phyloP scores from a whole-genome alignment of 2,888 invertebrate genomes.

The Trissolcus japonicus region DNA sequence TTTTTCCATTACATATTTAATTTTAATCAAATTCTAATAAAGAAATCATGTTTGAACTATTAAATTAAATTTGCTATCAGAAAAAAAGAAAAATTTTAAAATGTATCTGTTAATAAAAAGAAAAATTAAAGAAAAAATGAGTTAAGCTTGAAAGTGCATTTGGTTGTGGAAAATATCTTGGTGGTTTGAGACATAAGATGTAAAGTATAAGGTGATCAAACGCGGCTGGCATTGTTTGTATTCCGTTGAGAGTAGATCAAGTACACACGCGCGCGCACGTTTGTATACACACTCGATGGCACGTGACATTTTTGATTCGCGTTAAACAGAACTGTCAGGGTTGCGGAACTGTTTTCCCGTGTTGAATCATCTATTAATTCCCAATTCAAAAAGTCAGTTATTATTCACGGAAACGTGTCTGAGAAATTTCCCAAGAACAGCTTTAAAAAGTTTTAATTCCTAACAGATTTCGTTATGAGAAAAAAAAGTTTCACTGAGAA shows the following conservation, averaged over 20 bases:
- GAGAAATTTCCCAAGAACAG: too few species aligned
- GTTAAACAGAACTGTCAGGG: slow-evolving; percentile 33
- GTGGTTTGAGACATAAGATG: neutral
- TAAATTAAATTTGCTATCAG: too few species aligned
- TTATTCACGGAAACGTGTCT: too few species aligned
- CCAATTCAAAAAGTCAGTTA: neutral
- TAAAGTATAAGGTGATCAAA: slow-evolving; percentile 41
- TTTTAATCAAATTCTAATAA: too few species aligned
- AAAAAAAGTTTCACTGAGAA: neutral
- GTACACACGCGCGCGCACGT: slow-evolving; percentile 34
- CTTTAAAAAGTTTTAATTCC: too few species aligned
- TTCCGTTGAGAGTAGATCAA: slow-evolving; percentile 50
- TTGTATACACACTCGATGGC: slow-evolving; percentile 32
- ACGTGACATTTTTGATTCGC: slow-evolving; percentile 55
- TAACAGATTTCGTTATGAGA: too few species aligned
- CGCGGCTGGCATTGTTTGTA: slow-evolving; percentile 53
- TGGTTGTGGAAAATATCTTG: neutral
- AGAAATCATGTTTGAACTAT: too few species aligned
- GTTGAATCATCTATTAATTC: neutral
- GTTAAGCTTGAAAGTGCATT: too few species aligned
- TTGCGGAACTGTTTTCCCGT: slow-evolving; percentile 37
- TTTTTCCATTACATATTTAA: too few species aligned
- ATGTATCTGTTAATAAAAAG: too few species aligned
- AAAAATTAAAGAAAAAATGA: too few species aligned
- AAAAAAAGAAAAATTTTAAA: too few species aligned